Base-by-base conservation (phyloP, 2,888 invertebrate genomes). In the Dryobotodes eremita region DNA sequence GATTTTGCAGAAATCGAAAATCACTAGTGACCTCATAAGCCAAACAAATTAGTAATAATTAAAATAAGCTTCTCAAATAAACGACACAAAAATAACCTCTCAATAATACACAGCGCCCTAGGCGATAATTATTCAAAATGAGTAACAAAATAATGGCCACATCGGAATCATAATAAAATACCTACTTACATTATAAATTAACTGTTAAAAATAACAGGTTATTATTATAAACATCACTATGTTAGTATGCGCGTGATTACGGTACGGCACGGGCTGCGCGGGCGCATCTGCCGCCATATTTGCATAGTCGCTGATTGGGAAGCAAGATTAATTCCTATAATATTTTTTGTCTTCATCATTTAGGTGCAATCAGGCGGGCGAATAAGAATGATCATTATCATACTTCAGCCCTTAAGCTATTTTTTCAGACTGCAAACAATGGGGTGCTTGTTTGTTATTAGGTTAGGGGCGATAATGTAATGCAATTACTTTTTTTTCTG, bases 391-490 rank as follows among this genome's bases (percentile, higher is more conserved):
- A 95, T 96, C 94, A 96, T 96, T 96, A 97, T 94, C 96, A 94
- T 95, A 93, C 94, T 96, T 96, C 95, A 96, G 96, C 97, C 97
- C 97, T 96, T 94, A 93, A 95, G 97, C 97, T 94, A 94, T 96
- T 96, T 92, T 96, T 97, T 96, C 96, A 96, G 96, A 94, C 92
- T 88, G 91, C 94, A 95, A 96, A 96, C 95, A 96, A 97, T 95
- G 95, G 96, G 97, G 95, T 94, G 95, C 93, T 94, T 95, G 94
- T 96, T 96, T 96, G 95, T 95, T 97, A 96, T 96, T 95, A 94
- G 95, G 95, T 96, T 94, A 94, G 97, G 96, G 96, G 96, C 96
- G 96, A 96, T 96, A 97, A 96, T 96, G 94, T 95, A 94, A 96
- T 96, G 96, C 96, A 96, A 96, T 96, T 95, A 96, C 91, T 94